Percentiles rank a stretch among this genome's conserved stretches.
phyloP scores from a whole-genome alignment of 2,888 invertebrate species.

The Caenorhabditis japonica region DNA sequence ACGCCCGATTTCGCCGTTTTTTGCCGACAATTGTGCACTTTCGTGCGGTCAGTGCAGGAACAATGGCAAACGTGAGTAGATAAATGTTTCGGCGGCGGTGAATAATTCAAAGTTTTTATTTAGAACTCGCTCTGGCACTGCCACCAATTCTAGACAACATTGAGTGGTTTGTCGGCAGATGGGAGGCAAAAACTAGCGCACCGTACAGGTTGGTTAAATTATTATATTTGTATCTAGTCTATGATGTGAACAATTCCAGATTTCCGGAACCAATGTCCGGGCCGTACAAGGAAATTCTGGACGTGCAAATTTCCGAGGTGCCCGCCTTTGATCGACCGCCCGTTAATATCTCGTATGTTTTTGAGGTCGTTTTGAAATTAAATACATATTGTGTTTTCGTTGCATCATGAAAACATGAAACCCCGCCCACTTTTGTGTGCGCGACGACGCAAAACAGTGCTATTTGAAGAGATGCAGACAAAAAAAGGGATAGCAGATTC shows the following conservation, averaged over 20 bases:
- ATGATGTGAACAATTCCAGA: constrained; percentile 22
- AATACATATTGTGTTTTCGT: too few species aligned
- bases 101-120: too few species aligned
- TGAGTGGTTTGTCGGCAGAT: constrained; percentile 73
- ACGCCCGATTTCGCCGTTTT: constrained; percentile 70
- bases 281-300: constrained; percentile 69
- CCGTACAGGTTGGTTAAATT: constrained; percentile 19
- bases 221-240: not conserved
- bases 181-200: constrained; percentile 68
- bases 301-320: constrained; percentile 69
- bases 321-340: constrained; percentile 75
- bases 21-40: constrained; percentile 74
- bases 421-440: too few species aligned
- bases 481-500: too few species aligned
- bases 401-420: too few species aligned
- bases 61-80: constrained; percentile 54
- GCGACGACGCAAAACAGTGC: too few species aligned
- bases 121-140: constrained; percentile 67
- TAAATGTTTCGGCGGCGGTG: too few species aligned
- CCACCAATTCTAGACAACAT: constrained; percentile 74
- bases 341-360: constrained; percentile 72
- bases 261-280: constrained; percentile 70
- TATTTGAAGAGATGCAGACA: too few species aligned
- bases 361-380: constrained; percentile 4
- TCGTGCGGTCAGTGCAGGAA: constrained; percentile 68